These are phyloP conservation scores for Subanguina moxae DNA, from an alignment of 1,140 invertebrate genomes.

Conservation along the genomic window DNA sequence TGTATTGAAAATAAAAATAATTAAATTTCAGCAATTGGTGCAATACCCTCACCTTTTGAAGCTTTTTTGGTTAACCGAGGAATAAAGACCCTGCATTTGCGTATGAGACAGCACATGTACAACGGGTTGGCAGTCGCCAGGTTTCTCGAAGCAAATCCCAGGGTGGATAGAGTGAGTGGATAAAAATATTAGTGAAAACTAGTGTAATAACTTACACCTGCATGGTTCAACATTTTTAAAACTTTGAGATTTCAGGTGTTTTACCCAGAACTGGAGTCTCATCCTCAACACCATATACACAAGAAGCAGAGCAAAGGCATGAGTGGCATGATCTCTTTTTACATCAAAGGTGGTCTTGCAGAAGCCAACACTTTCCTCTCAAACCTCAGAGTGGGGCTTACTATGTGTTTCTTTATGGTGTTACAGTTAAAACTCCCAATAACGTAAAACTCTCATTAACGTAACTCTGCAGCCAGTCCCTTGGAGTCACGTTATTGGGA, in stretches of 20 bases:
- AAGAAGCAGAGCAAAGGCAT: conserved; percentile 68
- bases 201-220: conserved; percentile 65
- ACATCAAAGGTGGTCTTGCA: conserved; percentile 73
- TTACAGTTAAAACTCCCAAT: no score
- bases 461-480: no score
- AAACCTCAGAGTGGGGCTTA: conserved; percentile 60
- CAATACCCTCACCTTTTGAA: conserved; percentile 92
- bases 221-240: not conserved
- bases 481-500: no score
- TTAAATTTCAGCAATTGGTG: conserved; percentile 68
- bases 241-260: conserved; percentile 59
- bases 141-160: conserved; percentile 70
- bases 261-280: conserved; percentile 81
- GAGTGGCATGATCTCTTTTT: conserved; percentile 81
- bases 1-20: no score
- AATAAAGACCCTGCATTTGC: conserved; percentile 82
- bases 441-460: no score
- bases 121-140: conserved; percentile 73
- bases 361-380: conserved; percentile 73
- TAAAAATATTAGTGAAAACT: no score
- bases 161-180: conserved; percentile 78
- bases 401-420: no score
- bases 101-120: conserved; percentile 79
- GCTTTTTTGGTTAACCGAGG: conserved; percentile 87
- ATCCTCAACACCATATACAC: conserved; percentile 81